Evolutionary conservation across 2,888 invertebrate genomes (phyloP).

Genomic region (Agriopis aurantiaria): DNA sequence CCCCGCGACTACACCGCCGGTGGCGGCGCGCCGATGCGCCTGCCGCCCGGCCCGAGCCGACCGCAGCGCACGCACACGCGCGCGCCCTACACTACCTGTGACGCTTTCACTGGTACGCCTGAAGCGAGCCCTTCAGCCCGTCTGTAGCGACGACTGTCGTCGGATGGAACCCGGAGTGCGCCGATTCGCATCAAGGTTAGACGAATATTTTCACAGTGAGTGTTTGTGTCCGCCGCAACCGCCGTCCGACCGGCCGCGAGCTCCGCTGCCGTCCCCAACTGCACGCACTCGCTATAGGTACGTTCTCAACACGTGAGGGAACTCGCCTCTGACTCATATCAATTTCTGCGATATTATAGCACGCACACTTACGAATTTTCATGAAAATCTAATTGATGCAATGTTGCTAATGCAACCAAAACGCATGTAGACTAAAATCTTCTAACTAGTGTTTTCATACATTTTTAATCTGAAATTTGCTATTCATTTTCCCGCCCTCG

Average conservation of each 20-base stretch:
- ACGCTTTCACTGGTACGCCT: constrained; percentile 71
- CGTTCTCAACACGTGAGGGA: constrained; percentile 71
- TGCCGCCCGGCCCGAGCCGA: constrained; percentile 77
- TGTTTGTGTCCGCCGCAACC: constrained; percentile 73
- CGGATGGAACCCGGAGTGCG: constrained; percentile 86
- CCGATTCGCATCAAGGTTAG: constrained; percentile 86
- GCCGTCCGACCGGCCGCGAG: constrained; percentile 61
- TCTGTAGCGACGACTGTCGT: constrained; percentile 80
- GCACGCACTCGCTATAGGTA: constrained; percentile 70
- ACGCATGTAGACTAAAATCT: not conserved
- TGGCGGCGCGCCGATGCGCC: constrained; percentile 84
- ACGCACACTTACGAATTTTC: constrained; percentile 45
- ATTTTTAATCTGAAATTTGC: constrained; percentile 3
- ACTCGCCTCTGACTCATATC: constrained; percentile 70
- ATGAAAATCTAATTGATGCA: constrained; percentile 35
- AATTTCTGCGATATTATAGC: constrained; percentile 55
- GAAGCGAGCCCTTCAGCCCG: constrained; percentile 81
- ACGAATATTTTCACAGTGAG: constrained; percentile 83
- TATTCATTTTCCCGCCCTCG: constrained; percentile 16
- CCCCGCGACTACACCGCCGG: constrained; percentile 76
- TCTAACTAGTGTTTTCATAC: not conserved
- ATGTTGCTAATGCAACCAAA: constrained; percentile 16
- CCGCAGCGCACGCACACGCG: constrained; percentile 49
- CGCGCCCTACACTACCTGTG: constrained; percentile 60
- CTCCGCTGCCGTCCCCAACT: constrained; percentile 45